These are phyloP conservation scores for Myopa testacea DNA, from an alignment of 2,888 invertebrate genomes.

Conservation along the genomic window DNA sequence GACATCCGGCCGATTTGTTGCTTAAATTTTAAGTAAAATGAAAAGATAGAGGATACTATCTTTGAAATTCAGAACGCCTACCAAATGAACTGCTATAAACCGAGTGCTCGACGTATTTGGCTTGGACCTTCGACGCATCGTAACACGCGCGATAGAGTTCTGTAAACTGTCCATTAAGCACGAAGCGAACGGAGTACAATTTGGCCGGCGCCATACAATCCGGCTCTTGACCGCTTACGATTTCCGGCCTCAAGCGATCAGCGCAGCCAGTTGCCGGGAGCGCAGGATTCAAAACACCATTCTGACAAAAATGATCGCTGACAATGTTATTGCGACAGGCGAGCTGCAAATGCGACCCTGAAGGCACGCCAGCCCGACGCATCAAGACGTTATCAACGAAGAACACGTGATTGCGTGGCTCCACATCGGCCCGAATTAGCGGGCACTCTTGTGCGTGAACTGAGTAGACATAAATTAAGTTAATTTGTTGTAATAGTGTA, in stretches of 20 bases:
- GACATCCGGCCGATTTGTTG: constrained; percentile 7
- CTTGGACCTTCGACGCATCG: not conserved
- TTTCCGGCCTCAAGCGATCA: not conserved
- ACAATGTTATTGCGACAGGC: not conserved
- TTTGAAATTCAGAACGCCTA: not conserved
- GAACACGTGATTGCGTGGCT: constrained; percentile 9
- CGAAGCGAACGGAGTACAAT: constrained; percentile 13
- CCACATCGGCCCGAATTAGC: not conserved
- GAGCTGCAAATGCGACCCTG: not conserved
- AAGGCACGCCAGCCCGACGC: not conserved
- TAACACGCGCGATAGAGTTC: constrained; percentile 28
- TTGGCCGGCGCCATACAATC: not conserved
- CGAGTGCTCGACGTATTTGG: constrained; percentile 10
- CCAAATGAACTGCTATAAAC: constrained; percentile 12
- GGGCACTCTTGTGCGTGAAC: constrained; percentile 1
- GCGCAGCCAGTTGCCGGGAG: not conserved
- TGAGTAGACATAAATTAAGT: not conserved
- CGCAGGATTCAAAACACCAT: not conserved
- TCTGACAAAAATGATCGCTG: not conserved
- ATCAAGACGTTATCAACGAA: constrained; percentile 8
- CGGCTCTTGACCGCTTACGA: not conserved
- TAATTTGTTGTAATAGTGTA: no score
- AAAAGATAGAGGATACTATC: not conserved
- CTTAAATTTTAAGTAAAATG: not conserved
- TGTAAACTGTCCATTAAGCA: not conserved